Percentiles rank a stretch among this genome's conserved stretches.
Conservation (phyloP, 1,140 invertebrate species). For the Heliconius nattereri region DNA sequence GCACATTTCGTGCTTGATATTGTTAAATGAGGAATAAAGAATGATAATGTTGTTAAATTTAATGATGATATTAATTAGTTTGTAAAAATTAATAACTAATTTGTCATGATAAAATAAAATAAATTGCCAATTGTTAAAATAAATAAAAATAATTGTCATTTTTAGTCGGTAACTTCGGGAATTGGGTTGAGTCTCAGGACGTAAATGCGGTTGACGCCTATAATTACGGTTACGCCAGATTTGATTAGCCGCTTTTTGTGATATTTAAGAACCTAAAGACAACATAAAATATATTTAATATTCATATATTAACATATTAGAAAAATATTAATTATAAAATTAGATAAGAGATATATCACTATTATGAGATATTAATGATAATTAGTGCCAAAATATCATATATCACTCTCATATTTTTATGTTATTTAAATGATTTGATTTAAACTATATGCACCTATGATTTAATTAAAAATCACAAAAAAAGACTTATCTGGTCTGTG, state of each 20-base stretch:
- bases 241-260: neutral
- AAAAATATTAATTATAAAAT: neutral
- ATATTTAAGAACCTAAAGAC: neutral
- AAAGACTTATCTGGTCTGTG: too few species aligned
- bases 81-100: neutral
- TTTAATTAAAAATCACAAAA: too few species aligned
- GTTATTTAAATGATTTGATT: too few species aligned
- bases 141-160: neutral
- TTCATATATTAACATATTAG: too few species aligned
- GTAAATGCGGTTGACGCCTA: neutral
- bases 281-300: neutral
- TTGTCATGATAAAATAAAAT: slow-evolving; percentile 3
- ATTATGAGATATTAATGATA: neutral
- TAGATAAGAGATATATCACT: too few species aligned
- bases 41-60: neutral
- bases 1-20: neutral
- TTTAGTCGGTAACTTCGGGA: neutral
- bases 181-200: slow-evolving; percentile 4
- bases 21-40: neutral
- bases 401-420: neutral
- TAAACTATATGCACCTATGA: too few species aligned
- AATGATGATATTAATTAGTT: too few species aligned
- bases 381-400: neutral
- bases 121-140: slow-evolving; percentile 12
- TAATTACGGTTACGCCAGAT: neutral